Evolutionary conservation across 2,888 invertebrate genomes (phyloP).

Genomic region (Eilema sororculum): DNA sequence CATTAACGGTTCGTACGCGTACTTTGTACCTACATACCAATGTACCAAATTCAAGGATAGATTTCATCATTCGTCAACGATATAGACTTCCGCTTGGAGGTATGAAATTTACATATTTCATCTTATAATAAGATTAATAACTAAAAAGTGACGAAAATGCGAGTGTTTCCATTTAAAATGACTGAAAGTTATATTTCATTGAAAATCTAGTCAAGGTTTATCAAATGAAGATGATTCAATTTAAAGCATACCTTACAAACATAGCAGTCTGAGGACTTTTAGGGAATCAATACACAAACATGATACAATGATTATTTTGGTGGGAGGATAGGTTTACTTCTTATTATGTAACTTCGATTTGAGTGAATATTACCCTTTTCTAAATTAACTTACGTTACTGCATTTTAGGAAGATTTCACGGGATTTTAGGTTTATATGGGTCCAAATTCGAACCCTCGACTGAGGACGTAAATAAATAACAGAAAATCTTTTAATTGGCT

Average conservation of each 20-base stretch:
- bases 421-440: no score
- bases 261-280: not conserved
- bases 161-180: not conserved
- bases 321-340: not conserved
- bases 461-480: no score
- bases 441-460: not conserved
- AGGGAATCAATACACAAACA: not conserved
- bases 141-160: not conserved
- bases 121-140: not conserved
- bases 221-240: not conserved
- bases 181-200: no score
- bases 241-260: not conserved
- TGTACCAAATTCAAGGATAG: slow-evolving; percentile 11
- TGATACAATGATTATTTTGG: not conserved
- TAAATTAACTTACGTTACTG: not conserved
- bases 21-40: slow-evolving; percentile 5
- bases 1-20: slow-evolving; percentile 9
- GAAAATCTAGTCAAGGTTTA: not conserved
- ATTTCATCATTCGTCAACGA: slow-evolving; percentile 1
- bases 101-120: not conserved
- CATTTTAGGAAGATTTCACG: not conserved
- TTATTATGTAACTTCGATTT: not conserved
- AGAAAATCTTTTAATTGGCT: not conserved
- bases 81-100: not conserved
- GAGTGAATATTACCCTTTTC: not conserved